Base-by-base conservation (phyloP, 2,797 vertebrate species). In the Sebastolobus alascanus region DNA sequence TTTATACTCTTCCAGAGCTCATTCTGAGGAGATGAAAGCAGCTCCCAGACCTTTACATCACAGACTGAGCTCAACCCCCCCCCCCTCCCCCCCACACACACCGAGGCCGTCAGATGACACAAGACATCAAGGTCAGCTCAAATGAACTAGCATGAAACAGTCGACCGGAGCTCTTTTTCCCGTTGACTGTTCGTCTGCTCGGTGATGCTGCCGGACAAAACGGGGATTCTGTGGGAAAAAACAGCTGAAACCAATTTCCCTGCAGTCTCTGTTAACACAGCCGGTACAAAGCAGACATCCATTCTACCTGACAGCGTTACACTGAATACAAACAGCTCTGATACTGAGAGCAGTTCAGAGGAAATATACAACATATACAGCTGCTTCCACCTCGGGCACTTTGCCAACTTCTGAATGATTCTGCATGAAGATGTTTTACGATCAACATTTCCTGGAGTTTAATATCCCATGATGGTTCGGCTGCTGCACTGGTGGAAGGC, bases 291-390 rank as follows among this genome's bases (percentile, higher is more conserved):
- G 68, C 31, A 70, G 52, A 84, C 38, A 27, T 64, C 66, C 52
- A 86, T 79, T 86, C 70, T 70, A 46, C 27, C 68, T 84, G 81
- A 86, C 84, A 85, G 71, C 43, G 33, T 16, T 52, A 59, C 56
- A 83, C 29, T 33, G 38, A 69, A 77, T 67, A 60, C 68, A 59
- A 83, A 84, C 71, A 73, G 87, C 86, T 82, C 83, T 91, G 85
- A 93, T 85, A 77, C 50, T 70, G 85, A 89, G 83, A 90, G 80
- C 80, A 83, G 74, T 16, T 58, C 35, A 35, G 56, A 66, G 74
- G 54, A 60, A 74, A 78, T 74, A 31, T 22, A 75, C 10, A 58
- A 37, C 35, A 40, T 55, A 77, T 79, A 83, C 71, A 50, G 11
- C 37, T 25, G 55, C 55, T 12, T 71, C n/a, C n/a, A 25, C 50